These are phyloP conservation scores for Megalonaias nervosa DNA, from an alignment of 1,140 invertebrate species.

Conservation along the genomic window DNA sequence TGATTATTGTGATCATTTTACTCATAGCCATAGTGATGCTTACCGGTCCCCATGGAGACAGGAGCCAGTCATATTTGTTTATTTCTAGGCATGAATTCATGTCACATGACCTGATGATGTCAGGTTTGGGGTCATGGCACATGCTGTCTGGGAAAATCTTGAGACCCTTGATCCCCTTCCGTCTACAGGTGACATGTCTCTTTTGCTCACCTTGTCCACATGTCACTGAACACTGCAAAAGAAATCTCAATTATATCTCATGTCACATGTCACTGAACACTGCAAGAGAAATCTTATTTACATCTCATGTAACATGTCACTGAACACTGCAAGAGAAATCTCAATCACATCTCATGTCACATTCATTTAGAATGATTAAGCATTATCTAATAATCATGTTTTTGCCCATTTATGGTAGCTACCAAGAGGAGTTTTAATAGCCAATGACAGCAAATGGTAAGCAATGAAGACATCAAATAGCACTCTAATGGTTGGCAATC, in stretches of 20 bases:
- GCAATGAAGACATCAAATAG: too few species aligned
- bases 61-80: slow-evolving; percentile 41
- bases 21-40: slow-evolving; percentile 22
- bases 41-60: slow-evolving; percentile 58
- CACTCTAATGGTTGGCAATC: too few species aligned
- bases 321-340: slow-evolving; percentile 76
- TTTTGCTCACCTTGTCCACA: slow-evolving; percentile 81
- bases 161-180: slow-evolving; percentile 67
- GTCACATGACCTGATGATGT: slow-evolving; percentile 28
- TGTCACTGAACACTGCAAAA: slow-evolving; percentile 78
- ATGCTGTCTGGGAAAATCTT: slow-evolving; percentile 36
- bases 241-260: slow-evolving; percentile 51
- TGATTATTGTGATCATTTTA: slow-evolving; percentile 3
- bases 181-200: slow-evolving; percentile 78
- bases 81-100: slow-evolving; percentile 3
- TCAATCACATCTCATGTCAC: slow-evolving; percentile 61
- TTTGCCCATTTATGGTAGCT: not conserved
- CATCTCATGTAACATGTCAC: slow-evolving; percentile 75
- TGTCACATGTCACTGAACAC: slow-evolving; percentile 83
- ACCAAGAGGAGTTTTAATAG: too few species aligned
- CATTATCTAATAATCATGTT: slow-evolving; percentile 24
- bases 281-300: slow-evolving; percentile 59
- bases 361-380: slow-evolving; percentile 56
- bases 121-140: slow-evolving; percentile 39
- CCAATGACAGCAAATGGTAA: too few species aligned